These are phyloP conservation scores for Dichetophora obliterata DNA, from an alignment of 2,888 invertebrate genomes.

Conservation along the genomic window DNA sequence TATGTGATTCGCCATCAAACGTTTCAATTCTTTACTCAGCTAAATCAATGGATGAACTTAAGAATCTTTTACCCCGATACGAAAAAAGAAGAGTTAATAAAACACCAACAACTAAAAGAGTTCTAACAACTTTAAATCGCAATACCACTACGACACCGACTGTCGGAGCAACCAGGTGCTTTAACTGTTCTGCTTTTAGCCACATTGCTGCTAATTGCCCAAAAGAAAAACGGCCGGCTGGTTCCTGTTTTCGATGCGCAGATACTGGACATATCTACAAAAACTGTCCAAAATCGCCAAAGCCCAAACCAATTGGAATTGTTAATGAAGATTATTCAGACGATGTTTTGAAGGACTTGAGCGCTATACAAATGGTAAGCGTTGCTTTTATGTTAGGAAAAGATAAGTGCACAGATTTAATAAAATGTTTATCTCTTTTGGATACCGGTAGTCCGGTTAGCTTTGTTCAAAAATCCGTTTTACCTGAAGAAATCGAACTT, in stretches of 20 bases:
- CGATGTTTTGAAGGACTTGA: no score
- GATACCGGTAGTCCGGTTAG: conserved; percentile 34
- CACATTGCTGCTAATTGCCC: conserved; percentile 25
- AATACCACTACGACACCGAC: neutral
- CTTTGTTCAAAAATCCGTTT: neutral
- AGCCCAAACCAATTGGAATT: neutral
- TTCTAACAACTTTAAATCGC: neutral
- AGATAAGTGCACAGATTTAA: neutral
- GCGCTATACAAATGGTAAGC: no score
- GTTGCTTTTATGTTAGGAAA: no score
- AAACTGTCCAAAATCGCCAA: conserved; percentile 20
- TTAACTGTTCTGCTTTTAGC: conserved; percentile 25
- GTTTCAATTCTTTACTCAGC: conserved; percentile 6
- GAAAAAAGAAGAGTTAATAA: neutral
- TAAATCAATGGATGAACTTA: neutral
- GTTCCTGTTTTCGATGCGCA: conserved; percentile 34
- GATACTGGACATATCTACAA: conserved; percentile 22
- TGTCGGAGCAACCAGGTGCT: neutral
- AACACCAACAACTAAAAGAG: neutral
- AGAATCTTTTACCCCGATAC: neutral
- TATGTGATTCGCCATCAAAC: neutral
- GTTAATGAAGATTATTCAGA: no score
- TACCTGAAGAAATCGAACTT: no score
- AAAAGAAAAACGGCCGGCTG: no score
- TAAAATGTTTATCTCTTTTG: neutral